Percentiles rank a stretch among this genome's conserved stretches.
phyloP scores from a whole-genome alignment of 2,888 invertebrate species.

The Trissolcus brochymenae region DNA sequence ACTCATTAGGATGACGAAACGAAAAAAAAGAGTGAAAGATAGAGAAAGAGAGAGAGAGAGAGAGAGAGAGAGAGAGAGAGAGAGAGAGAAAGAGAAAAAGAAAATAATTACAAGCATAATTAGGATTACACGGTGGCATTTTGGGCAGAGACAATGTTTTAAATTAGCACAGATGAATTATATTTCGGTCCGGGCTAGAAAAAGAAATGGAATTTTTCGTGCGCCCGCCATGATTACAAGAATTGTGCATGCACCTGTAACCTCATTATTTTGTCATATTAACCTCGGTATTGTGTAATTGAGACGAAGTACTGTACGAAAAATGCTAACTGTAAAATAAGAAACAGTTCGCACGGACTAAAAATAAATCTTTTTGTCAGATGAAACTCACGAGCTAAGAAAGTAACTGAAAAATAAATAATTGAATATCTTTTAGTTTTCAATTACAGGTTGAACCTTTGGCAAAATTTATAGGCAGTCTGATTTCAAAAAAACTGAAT shows the following conservation, averaged over 20 bases:
- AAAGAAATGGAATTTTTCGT: slow-evolving; percentile 16
- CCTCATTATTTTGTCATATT: slow-evolving; percentile 45
- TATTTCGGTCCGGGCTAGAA: slow-evolving; percentile 26
- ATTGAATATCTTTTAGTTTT: no score
- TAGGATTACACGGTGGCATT: no score
- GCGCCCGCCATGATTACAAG: slow-evolving; percentile 24
- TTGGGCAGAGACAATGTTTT: slow-evolving; percentile 15
- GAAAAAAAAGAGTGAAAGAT: no score
- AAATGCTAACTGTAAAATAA: slow-evolving; percentile 59
- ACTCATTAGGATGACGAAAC: no score
- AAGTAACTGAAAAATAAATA: no score
- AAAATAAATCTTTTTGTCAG: no score
- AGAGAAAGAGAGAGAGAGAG: no score
- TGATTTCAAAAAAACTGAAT: no score
- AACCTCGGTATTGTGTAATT: slow-evolving; percentile 34
- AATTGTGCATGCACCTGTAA: slow-evolving; percentile 21
- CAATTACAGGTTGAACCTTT: no score
- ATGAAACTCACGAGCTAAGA: no score
- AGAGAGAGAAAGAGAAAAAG: neutral
- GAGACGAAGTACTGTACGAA: slow-evolving; percentile 37
- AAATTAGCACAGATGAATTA: slow-evolving; percentile 41
- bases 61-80: neutral
- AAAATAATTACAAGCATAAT: slow-evolving; percentile 2
- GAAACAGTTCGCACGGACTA: neutral
- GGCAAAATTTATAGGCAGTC: no score